Conservation (phyloP, 92 coral and sea anemone species). For the Virgularia gustaviana region DNA sequence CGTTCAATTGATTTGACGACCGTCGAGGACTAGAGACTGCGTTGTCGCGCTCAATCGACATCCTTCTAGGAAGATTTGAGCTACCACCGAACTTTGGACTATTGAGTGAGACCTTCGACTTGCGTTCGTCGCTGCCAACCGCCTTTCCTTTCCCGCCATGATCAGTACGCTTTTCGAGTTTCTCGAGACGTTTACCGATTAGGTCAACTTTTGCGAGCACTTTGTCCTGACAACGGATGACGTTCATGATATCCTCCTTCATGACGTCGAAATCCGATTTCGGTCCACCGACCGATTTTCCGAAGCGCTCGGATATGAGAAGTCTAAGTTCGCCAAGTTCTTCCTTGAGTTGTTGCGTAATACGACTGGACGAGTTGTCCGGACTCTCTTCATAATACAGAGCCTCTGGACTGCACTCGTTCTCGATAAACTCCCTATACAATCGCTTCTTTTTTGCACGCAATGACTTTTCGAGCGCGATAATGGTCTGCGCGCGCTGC, state of each 20-base stretch:
- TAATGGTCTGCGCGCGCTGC: constrained; percentile 86
- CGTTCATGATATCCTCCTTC: constrained; percentile 22
- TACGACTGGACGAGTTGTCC: constrained; percentile 71
- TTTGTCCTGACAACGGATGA: constrained; percentile 18
- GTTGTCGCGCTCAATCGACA: constrained; percentile 13
- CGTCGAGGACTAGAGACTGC: not conserved
- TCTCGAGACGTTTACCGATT: not conserved
- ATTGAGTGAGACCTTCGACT: constrained; percentile 19
- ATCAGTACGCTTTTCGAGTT: not conserved
- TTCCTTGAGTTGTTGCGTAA: constrained; percentile 89
- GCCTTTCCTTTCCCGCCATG: not conserved
- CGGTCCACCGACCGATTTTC: constrained; percentile 20
- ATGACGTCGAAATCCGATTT: constrained; percentile 28
- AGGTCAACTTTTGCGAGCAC: not conserved
- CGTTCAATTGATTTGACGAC: constrained; percentile 18
- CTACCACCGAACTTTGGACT: constrained; percentile 23
- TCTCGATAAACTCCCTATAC: constrained; percentile 74
- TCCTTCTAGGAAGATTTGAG: not conserved
- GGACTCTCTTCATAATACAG: constrained; percentile 72
- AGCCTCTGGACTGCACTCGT: constrained; percentile 80
- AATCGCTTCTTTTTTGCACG: constrained; percentile 54
- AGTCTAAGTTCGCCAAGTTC: constrained; percentile 44
- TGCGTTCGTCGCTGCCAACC: not conserved
- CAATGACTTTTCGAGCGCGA: constrained; percentile 65
- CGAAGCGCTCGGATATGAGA: constrained; percentile 7